Base-by-base conservation (phyloP, 2,888 invertebrate species). In the Chymomyza amoena region DNA sequence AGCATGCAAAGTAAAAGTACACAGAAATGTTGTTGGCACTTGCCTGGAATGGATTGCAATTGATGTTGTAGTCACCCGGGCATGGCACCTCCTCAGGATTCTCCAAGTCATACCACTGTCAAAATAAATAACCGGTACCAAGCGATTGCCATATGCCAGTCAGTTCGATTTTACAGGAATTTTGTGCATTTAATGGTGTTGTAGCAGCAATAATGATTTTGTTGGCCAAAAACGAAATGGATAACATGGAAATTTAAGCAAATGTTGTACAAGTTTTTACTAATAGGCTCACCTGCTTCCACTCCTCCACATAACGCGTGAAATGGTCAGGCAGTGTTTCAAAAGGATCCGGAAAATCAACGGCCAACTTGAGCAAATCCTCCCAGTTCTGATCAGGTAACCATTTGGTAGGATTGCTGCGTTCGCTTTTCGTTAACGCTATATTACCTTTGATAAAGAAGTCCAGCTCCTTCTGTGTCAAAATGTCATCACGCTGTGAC, bases 361-460 rank as follows among this genome's bases (percentile, higher is more conserved):
- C 85, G 4, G 95, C 92, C 51, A 98, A 90, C 85, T 96, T 95
- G 67, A 96, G 92, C 61, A 97, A 92, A 89, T 98, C 97, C 90
- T 96, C 95, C 98, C 98, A 98, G 32, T 95, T 95, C 91, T 95
- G 90, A 0, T 93, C 87, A 0, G 95, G 92, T 62, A 97, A 91
- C 97, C 97, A 97, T 1, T 92, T 81, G 0, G 94, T 94, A 0
- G 97, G 96, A 89, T 94, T 94, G 15, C 92, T 90, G 18, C 93
- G 92, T 15, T 93, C 87, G 0, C 95, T 93, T 91, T 96, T 96
- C 88, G 97, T 96, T 75, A 97, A 91, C 0, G 95, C 93, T 0
- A 97, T 94, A 78, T 95, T 95, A 57, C 96, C 97, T 87, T 97
- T 98, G 79, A 97, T 96, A 90, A 98, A 98, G 92, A 98, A 98